Base-by-base conservation (phyloP, 2,888 invertebrate species). In the Athetis lepigone region DNA sequence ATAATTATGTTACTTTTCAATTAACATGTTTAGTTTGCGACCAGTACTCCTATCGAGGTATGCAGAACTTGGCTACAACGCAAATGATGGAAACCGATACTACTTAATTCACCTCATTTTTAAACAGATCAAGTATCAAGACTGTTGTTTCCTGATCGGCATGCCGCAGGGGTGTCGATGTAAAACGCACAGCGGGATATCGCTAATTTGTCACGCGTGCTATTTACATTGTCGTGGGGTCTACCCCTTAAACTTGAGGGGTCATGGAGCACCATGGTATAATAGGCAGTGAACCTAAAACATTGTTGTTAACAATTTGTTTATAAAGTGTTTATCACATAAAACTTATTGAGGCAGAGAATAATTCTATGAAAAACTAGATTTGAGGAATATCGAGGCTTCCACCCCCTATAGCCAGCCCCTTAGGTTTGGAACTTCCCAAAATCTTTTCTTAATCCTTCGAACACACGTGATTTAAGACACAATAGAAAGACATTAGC, bases 161-260 rank as follows among this genome's bases (percentile, higher is more conserved):
- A 23, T 27, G 60, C 63, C 68, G 51, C n/a, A 69, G 75, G 78
- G 84, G 85, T 84, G 83, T 82, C 82, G 79, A 72, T 82, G 74
- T 61, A 81, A 80, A 80, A 79, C 83, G 68, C 90, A 46, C 86
- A 87, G 85, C 88, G 86, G 84, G 75, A 81, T 73, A 72, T 79
- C 85, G 79, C 84, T 88, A 89, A 90, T 90, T 88, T 85, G 88
- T 87, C 89, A 83, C 86, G 87, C 85, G 85, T 82, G 83, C 75
- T 81, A 68, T 79, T 79, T 77, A 70, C 74, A 74, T 77, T 76
- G 70, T 75, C 19, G 33, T 68, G 25, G 33, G 50, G 40, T 27
- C 43, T 18, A 7, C 45, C n/a, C n/a, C n/a, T n/a, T n/a, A n/a
- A n/a, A n/a, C n/a, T n/a, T 19, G 5, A 3, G 62, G 58, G 58